Conservation (phyloP, 37 sponge, comb jelly and placozoan species). For the Halisarca cf. caerulea region DNA sequence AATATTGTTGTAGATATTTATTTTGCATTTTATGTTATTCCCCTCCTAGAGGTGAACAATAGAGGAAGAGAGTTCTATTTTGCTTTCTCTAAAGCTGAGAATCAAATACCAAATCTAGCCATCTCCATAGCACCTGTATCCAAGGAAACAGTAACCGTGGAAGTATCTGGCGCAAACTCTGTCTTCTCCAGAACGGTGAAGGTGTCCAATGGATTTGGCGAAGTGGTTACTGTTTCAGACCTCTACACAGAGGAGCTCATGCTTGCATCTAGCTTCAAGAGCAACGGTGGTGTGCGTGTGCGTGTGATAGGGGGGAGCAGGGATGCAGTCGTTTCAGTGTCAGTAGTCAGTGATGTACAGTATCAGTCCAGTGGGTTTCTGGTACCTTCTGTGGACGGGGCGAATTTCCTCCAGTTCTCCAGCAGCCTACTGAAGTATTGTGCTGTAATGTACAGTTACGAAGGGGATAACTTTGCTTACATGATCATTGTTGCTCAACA, state of each 20-base stretch:
- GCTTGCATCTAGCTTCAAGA: neutral
- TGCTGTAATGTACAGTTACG: neutral
- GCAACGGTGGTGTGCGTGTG: neutral
- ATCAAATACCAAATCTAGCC: neutral
- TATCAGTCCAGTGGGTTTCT: conserved; percentile 1
- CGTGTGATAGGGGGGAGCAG: neutral
- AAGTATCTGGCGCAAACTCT: neutral
- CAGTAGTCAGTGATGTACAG: neutral
- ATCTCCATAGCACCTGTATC: neutral
- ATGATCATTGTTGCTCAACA: conserved; percentile 20
- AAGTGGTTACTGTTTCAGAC: neutral
- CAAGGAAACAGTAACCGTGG: neutral
- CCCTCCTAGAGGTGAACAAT: neutral
- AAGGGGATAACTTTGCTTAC: neutral
- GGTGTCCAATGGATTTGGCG: neutral
- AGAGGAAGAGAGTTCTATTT: conserved; percentile 3
- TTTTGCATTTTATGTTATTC: too few species aligned
- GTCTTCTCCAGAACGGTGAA: neutral
- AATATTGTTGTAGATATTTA: too few species aligned
- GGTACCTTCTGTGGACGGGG: neutral
- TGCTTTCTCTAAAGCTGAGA: neutral
- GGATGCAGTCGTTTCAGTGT: neutral
- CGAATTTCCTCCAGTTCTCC: neutral
- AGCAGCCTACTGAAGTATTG: neutral
- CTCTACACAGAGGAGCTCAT: neutral